Evolutionary conservation across 2,113 vertebrate genomes (phyloP).

Genomic region (Siphamia tubifer): DNA sequence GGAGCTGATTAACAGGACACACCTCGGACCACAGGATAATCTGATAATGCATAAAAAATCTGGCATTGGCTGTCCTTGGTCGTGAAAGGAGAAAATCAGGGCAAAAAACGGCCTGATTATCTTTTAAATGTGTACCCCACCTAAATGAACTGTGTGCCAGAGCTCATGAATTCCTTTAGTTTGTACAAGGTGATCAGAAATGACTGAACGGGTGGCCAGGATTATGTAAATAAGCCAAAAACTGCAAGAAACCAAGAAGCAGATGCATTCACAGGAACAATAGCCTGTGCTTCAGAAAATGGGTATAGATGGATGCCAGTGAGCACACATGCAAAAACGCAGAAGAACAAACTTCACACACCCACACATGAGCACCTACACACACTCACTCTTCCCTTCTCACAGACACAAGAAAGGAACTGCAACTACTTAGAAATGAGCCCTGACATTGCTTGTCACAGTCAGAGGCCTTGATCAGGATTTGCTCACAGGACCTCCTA

Average conservation of each 20-base stretch:
- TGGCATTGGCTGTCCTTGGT: no score
- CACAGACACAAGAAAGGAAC: conserved; percentile 53
- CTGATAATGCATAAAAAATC: no score
- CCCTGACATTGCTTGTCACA: conserved; percentile 74
- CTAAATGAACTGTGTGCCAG: no score
- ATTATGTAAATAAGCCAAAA: neutral
- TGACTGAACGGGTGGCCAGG: neutral
- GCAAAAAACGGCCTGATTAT: no score
- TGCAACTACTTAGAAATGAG: conserved; percentile 65
- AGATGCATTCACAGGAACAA: conserved; percentile 29
- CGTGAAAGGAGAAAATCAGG: no score
- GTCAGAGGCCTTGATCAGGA: conserved; percentile 76
- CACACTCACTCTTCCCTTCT: neutral
- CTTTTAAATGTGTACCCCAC: no score
- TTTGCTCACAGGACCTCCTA: conserved; percentile 75
- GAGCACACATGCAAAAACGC: conserved; percentile 14
- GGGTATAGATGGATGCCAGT: conserved; percentile 32
- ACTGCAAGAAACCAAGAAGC: no score
- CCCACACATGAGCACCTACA: conserved; percentile 48
- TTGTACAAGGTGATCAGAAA: neutral
- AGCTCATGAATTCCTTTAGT: no score
- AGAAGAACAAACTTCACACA: conserved; percentile 29
- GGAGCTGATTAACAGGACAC: no score
- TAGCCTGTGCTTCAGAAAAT: conserved; percentile 8
- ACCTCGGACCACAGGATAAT: no score